These are phyloP conservation scores for Montipora foliosa DNA, from an alignment of 64 coral and sea anemone genomes.

Conservation along the genomic window DNA sequence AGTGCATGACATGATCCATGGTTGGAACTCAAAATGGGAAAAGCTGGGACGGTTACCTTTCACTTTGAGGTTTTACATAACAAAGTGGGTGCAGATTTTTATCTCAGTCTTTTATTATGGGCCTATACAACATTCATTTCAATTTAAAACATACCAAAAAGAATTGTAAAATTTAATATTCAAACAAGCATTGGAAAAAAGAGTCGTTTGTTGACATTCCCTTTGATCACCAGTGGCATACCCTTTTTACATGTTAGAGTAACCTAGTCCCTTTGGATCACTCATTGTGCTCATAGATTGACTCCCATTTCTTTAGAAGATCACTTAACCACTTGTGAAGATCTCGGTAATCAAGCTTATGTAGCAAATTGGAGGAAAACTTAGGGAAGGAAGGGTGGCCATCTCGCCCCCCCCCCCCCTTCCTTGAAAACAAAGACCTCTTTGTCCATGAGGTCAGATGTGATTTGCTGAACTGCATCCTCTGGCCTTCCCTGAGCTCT, in stretches of 20 bases:
- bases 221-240: background rate
- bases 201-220: slow-evolving; percentile 8
- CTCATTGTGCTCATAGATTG: background rate
- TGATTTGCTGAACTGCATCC: background rate
- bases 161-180: slow-evolving; percentile 1
- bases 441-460: background rate
- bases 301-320: slow-evolving; percentile 5
- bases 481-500: background rate
- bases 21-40: slow-evolving; percentile 10
- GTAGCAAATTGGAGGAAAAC: background rate
- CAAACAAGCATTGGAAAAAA: slow-evolving; percentile 15
- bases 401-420: background rate
- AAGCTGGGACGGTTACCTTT: slow-evolving; percentile 3
- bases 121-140: slow-evolving; percentile 11
- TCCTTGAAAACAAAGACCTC: background rate
- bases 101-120: slow-evolving; percentile 2
- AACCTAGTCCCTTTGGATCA: slow-evolving; percentile 23
- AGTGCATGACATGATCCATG: slow-evolving; percentile 14
- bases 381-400: slow-evolving; percentile 54
- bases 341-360: slow-evolving; percentile 30
- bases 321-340: slow-evolving; percentile 41
- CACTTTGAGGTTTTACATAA: slow-evolving; percentile 12
- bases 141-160: background rate
- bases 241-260: slow-evolving; percentile 19
- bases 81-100: slow-evolving; percentile 10